Evolutionary conservation across 1,140 invertebrate genomes (phyloP).

Genomic region (Drosophila nigrodunni): DNA sequence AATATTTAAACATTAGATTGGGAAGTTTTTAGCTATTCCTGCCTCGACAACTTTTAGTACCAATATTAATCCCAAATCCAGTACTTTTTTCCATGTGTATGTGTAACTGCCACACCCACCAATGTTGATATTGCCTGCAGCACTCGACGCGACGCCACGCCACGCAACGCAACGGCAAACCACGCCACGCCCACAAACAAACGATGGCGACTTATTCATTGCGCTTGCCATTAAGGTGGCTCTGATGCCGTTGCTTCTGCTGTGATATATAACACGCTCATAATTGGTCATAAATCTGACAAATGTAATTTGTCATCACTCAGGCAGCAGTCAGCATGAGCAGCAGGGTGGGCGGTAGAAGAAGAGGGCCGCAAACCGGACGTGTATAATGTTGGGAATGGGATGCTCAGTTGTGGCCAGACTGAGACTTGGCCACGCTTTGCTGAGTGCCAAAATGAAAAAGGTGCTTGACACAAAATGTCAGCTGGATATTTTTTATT

Average conservation of each 20-base stretch:
- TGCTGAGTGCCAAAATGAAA: constrained; percentile 79
- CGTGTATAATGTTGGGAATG: constrained; percentile 9
- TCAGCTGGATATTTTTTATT: constrained; percentile 84
- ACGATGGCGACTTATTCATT: constrained; percentile 82
- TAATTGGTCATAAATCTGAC: constrained; percentile 85
- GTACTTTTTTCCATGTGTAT: background rate
- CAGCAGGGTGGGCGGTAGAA: background rate
- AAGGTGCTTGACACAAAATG: constrained; percentile 84
- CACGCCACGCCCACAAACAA: constrained; percentile 64
- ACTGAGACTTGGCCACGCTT: constrained; percentile 61
- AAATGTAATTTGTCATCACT: constrained; percentile 85
- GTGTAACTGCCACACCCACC: constrained; percentile 5
- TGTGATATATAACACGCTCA: constrained; percentile 84
- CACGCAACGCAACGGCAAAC: background rate
- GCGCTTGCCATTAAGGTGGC: constrained; percentile 81
- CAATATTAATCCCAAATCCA: too few relatives aligned
- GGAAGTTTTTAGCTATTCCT: too few relatives aligned
- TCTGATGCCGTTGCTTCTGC: constrained; percentile 43
- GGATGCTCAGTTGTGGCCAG: constrained; percentile 20
- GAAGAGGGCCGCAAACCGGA: background rate
- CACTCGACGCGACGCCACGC: constrained; percentile 5
- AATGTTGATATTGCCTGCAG: constrained; percentile 35
- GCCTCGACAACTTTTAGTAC: too few relatives aligned
- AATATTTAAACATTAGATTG: too few relatives aligned
- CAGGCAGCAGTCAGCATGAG: constrained; percentile 55